These are phyloP conservation scores for Pectinophora gossypiella DNA, from an alignment of 1,140 invertebrate genomes.

Conservation along the genomic window DNA sequence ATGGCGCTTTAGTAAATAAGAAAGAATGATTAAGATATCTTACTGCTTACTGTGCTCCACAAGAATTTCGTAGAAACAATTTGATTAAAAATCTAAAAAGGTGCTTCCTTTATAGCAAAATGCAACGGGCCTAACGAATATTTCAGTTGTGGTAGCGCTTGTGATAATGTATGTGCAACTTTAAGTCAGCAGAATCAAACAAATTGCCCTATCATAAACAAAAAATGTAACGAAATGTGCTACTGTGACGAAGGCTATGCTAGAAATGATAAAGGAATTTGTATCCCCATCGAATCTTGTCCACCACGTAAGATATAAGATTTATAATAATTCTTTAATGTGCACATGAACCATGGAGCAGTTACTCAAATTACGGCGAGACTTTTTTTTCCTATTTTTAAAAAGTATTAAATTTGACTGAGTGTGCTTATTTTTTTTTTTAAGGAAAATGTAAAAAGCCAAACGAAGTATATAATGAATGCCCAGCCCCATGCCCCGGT, in stretches of 20 bases:
- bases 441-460: background rate
- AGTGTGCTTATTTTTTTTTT: background rate
- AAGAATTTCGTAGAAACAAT: background rate
- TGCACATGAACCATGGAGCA: background rate
- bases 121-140: constrained; percentile 48
- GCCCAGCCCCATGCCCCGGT: background rate
- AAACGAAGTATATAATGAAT: background rate
- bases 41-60: too few relatives aligned
- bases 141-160: constrained; percentile 68
- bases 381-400: background rate
- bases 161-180: constrained; percentile 71
- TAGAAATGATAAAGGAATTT: constrained; percentile 22
- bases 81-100: background rate
- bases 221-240: constrained; percentile 69
- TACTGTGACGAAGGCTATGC: constrained; percentile 55
- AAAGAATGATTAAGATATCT: too few relatives aligned
- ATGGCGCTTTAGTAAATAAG: too few relatives aligned
- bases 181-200: constrained; percentile 48
- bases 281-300: constrained; percentile 34
- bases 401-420: background rate
- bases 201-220: constrained; percentile 63
- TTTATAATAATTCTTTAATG: background rate
- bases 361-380: background rate
- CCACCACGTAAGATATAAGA: constrained; percentile 15
- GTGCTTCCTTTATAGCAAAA: constrained; percentile 23